Percentiles rank a stretch among this genome's conserved stretches.
Conservation (phyloP, 2,888 invertebrate species). For the Cerceris ruficornis region DNA sequence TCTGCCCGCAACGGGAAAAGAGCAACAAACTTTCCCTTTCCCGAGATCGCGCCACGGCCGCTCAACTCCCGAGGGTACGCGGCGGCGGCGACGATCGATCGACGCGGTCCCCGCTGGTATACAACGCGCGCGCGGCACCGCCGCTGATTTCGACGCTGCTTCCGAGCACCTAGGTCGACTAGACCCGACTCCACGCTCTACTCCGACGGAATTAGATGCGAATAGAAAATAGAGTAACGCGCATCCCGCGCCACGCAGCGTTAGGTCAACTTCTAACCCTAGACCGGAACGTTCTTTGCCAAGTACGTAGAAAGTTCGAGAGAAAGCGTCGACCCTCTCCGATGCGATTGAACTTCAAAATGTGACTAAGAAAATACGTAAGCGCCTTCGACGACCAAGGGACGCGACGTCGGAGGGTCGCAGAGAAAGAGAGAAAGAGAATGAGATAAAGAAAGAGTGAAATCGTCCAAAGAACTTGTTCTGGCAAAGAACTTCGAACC, state of each 20-base stretch:
- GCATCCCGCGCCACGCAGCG: conserved; percentile 59
- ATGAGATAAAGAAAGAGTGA: too few species aligned
- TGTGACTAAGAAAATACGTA: conserved; percentile 6
- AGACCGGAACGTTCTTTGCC: conserved; percentile 38
- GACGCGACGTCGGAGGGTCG: too few species aligned
- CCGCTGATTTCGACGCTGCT: not conserved
- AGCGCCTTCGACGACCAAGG: not conserved
- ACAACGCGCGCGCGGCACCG: too few species aligned
- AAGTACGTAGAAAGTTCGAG: conserved; percentile 56
- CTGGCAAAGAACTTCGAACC: too few species aligned
- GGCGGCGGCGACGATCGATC: not conserved
- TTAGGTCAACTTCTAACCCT: conserved; percentile 55
- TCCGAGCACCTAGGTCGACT: not conserved
- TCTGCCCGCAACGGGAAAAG: too few species aligned
- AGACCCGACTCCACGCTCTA: conserved; percentile 35
- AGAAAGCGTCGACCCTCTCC: conserved; percentile 43
- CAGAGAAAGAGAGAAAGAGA: too few species aligned
- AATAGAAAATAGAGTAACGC: conserved; percentile 74
- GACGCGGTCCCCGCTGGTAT: too few species aligned
- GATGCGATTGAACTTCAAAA: conserved; percentile 1
- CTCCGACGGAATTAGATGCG: conserved; percentile 73
- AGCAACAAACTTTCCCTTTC: too few species aligned
- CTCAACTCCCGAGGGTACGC: too few species aligned
- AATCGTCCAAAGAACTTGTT: too few species aligned
- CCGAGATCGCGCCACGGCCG: too few species aligned